Evolutionary conservation across 2,113 vertebrate species (phyloP), one percentile per base, ranked within the genome.

Genomic region (Labrus mixtus): DNA sequence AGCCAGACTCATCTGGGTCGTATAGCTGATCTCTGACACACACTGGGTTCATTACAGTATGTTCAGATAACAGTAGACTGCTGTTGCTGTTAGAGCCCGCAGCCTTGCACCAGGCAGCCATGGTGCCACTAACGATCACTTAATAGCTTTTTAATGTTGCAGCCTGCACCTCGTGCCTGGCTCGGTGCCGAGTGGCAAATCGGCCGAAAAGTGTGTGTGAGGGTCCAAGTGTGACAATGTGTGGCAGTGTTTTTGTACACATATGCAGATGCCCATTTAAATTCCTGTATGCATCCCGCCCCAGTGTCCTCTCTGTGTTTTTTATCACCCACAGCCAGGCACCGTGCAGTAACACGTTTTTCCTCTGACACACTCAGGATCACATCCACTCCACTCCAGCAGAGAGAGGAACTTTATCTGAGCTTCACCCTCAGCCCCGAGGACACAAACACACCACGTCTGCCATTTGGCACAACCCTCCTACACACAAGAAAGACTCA

Each of bases 111-210:
- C 78, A 76, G 83, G 80, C 85, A 78, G 80, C 81, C 63, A 68
- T n/a, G 56, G 76, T 36, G 60, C 82, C 72, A 72, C 83, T 91
- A 90, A 91, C 87, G 91, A 90, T 81, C 82, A 48, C 82, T 83
- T 91, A 86, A 93, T 91, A 75, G 84, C 73, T 88, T 90, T 89
- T 90, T 90, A 93, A 91, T 89, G 85, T 83, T 84, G 75, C 66
- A 77, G 76, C 73, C 76, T 74, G 81, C 66, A 75, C 86, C 79
- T 79, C 43, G 25, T 67, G 64, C 79, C 73, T 85, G 83, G 81
- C 67, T 63, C 61, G 25, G 20, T 43, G 90, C 84, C 62, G 12
- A 73, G 78, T 45, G 37, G 82, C 73, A 78, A 76, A 85, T 87
- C 81, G 75, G 79, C 61, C 64, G 23, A 58, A 73, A 71, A 58